phyloP scores from a whole-genome alignment of 2,888 invertebrate species.

The Artemia sinica region DNA sequence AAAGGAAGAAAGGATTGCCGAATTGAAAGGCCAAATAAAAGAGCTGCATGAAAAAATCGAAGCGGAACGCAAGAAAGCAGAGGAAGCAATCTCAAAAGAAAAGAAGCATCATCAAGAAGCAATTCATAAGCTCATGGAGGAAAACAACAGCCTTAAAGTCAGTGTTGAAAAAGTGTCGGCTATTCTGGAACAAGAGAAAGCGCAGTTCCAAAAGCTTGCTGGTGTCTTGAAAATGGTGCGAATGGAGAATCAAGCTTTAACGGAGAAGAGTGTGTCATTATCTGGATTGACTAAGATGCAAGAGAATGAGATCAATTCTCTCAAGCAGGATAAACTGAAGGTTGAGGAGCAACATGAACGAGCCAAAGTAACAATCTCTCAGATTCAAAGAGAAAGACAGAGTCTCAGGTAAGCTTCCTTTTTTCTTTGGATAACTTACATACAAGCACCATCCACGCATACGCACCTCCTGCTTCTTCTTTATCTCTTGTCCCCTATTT shows the following conservation, averaged over 20 bases:
- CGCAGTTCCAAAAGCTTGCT: background rate
- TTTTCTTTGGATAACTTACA: too few relatives aligned
- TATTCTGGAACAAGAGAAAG: background rate
- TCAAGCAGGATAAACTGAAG: background rate
- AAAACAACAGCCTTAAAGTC: background rate
- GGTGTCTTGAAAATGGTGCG: background rate
- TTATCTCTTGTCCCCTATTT: too few relatives aligned
- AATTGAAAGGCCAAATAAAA: background rate
- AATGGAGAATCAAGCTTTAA: background rate
- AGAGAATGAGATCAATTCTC: background rate
- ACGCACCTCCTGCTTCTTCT: too few relatives aligned
- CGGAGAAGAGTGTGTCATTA: background rate
- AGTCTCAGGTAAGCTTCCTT: background rate
- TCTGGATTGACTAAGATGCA: background rate
- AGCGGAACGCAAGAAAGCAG: background rate
- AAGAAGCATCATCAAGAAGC: background rate
- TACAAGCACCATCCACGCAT: too few relatives aligned
- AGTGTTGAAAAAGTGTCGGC: background rate
- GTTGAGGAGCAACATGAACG: background rate
- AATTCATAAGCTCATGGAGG: background rate
- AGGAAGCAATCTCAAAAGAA: background rate
- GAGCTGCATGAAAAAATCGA: background rate
- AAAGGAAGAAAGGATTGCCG: background rate
- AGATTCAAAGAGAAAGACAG: slow-evolving; percentile 8
- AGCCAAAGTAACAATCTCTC: background rate